phyloP scores from a whole-genome alignment of 2,888 invertebrate species.

The Troides oblongomaculatus region DNA sequence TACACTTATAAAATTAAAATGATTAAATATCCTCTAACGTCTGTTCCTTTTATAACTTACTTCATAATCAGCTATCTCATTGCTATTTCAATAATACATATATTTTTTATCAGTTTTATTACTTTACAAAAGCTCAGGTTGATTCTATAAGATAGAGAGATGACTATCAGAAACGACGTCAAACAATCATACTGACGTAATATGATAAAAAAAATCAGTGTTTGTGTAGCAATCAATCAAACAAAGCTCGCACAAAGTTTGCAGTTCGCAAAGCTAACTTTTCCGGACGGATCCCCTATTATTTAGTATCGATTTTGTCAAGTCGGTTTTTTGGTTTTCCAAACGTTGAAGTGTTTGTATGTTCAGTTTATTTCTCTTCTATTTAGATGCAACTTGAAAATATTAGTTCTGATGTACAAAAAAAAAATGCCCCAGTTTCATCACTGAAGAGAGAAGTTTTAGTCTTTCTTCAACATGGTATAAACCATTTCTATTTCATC shows the following conservation, averaged over 20 bases:
- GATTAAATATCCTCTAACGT: no score
- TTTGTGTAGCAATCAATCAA: slow-evolving; percentile 77
- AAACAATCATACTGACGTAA: slow-evolving; percentile 54
- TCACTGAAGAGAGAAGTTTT: no score
- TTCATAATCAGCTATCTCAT: not conserved
- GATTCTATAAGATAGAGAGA: slow-evolving; percentile 11
- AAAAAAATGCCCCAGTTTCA: no score
- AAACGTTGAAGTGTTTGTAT: slow-evolving; percentile 54
- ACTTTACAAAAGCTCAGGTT: not conserved
- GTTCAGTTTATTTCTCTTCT: slow-evolving; percentile 53
- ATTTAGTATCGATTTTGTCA: slow-evolving; percentile 71
- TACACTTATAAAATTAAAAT: no score
- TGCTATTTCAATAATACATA: not conserved
- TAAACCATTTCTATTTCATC: no score
- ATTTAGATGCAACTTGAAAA: not conserved
- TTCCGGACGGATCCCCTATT: slow-evolving; percentile 58
- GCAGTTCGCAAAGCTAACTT: slow-evolving; percentile 65
- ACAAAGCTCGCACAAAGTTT: slow-evolving; percentile 60
- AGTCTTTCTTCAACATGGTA: no score
- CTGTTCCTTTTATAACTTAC: not conserved
- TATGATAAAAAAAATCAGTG: slow-evolving; percentile 63
- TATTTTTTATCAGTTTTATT: not conserved
- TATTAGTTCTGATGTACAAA: not conserved
- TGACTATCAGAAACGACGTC: slow-evolving; percentile 28
- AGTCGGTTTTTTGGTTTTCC: slow-evolving; percentile 58